Evolutionary conservation across 2,797 vertebrate species (phyloP), one percentile per base, ranked within the genome.

Genomic region (Enteromius fasciolatus): DNA sequence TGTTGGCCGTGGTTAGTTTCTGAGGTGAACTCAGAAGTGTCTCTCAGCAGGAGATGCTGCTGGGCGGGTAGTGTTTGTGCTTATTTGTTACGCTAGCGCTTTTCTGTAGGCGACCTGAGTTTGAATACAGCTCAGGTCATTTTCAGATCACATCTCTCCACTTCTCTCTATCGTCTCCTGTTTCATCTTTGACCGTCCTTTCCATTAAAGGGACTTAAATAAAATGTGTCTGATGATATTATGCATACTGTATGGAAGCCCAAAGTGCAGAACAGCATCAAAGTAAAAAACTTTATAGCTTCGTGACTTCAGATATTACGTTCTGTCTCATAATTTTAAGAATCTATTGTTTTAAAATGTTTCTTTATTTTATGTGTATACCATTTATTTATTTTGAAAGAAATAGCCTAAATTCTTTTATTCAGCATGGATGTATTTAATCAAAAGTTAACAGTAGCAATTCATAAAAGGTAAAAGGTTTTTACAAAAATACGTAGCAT

Each of bases 1-100:
- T 76, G 61, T 82, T 76, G 48, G 72, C 48, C 67, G 36, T 64
- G 46, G 80, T 82, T 76, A 76, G 36, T 76, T 82, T 81, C 80
- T 25, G 15, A 74, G 80, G 70, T 66, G 57, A 69, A 57, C 78
- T 31, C 66, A 70, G 33, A 81, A 81, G 79, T 81, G 59, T 52
- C 18, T 74, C 57, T 64, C 57, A 63, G 54, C 28, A 20, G 46
- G 31, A 81, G 69, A 63, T 50, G 57, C 14, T 2, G 44, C 7
- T 64, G 41, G 18, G 74, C 1, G 3, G 52, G 39, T 76, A 46
- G 39, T 46, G 57, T 6, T 3, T 46, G 39, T 25, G 70, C 70
- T 73, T 74, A 59, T 75, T 75, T 75, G 52, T 75, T 75, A 41
- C n/a, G 8, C 52, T 75, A 59, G 17, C 17, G 4, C 36, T 31